Percentiles rank a stretch among this genome's conserved stretches.
These are phyloP conservation scores for Crenichthys baileyi DNA, from an alignment of 2,797 vertebrate genomes.

Conservation along the genomic window DNA sequence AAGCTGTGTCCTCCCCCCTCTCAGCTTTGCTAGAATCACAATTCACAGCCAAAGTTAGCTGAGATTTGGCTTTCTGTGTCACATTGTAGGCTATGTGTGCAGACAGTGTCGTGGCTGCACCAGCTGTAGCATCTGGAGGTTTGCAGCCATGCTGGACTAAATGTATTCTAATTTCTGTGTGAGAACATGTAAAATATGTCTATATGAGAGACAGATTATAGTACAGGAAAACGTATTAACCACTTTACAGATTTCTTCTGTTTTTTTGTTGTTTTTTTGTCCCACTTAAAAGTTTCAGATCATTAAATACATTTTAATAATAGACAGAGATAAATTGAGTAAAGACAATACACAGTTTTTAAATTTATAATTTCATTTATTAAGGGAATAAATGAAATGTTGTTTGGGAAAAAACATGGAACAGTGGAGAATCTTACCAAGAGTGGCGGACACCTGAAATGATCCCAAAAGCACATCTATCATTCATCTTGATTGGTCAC, in stretches of 20 bases:
- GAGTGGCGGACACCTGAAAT: neutral
- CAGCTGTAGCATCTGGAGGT: conserved; percentile 45
- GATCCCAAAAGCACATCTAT: neutral
- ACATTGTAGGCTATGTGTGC: conserved; percentile 32
- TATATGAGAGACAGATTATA: neutral
- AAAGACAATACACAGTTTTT: too few relatives aligned
- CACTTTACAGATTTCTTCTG: neutral
- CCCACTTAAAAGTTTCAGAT: neutral
- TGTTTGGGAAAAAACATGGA: neutral
- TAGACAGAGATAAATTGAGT: too few relatives aligned
- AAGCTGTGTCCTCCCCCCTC: conserved; percentile 42
- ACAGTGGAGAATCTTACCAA: neutral
- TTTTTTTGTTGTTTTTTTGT: neutral
- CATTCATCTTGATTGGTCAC: too few relatives aligned
- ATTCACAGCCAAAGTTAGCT: conserved; percentile 27
- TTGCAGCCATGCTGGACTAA: conserved; percentile 5
- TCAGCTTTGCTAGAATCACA: conserved; percentile 46
- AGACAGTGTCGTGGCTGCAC: conserved; percentile 25
- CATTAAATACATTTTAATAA: neutral
- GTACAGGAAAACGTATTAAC: neutral
- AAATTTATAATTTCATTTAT: too few relatives aligned
- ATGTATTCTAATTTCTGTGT: conserved; percentile 16
- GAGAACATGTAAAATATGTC: neutral
- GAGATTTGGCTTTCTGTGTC: conserved; percentile 34
- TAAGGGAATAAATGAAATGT: too few relatives aligned